A percentile compares a stretch with the other conserved stretches of the same genome.
Conservation (phyloP, 1,140 invertebrate species). For the Micrasema minimum region DNA sequence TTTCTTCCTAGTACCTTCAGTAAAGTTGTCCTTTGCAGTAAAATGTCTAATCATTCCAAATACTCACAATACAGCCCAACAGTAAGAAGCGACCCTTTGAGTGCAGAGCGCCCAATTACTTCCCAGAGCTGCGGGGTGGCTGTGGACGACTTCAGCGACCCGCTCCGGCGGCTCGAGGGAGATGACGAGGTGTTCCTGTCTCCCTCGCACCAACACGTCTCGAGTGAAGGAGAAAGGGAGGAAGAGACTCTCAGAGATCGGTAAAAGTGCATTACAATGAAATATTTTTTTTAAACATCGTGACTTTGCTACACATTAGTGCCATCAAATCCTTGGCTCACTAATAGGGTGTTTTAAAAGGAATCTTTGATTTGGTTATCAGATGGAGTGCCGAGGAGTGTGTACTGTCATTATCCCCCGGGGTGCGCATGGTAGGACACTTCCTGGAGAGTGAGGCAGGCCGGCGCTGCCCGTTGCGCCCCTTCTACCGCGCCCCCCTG, state of each 20-base stretch:
- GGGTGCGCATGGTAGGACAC: slow-evolving; percentile 84
- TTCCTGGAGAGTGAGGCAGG: slow-evolving; percentile 89
- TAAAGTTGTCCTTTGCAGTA: too few species aligned
- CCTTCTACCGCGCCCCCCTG: slow-evolving; percentile 83
- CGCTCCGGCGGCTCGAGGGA: slow-evolving; percentile 73
- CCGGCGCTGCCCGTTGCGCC: slow-evolving; percentile 78
- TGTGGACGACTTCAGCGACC: slow-evolving; percentile 79
- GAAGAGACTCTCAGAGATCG: slow-evolving; percentile 46
- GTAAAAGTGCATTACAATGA: too few species aligned
- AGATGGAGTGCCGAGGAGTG: slow-evolving; percentile 64
- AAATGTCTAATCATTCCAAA: too few species aligned
- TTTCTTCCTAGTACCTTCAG: too few species aligned
- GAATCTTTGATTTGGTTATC: slow-evolving; percentile 2
- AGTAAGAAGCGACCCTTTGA: slow-evolving; percentile 44
- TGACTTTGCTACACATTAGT: too few species aligned
- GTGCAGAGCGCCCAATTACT: slow-evolving; percentile 1
- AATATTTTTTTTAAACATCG: too few species aligned
- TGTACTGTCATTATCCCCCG: slow-evolving; percentile 85
- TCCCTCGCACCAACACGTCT: neutral
- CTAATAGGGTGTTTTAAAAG: too few species aligned
- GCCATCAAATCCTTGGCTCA: too few species aligned
- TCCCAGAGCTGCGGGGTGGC: slow-evolving; percentile 61
- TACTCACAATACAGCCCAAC: too few species aligned
- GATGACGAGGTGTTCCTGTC: slow-evolving; percentile 66
- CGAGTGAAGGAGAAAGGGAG: neutral